These are phyloP conservation scores for Protomyctophum bolini DNA, from an alignment of 2,113 vertebrate species.

Conservation along the genomic window DNA sequence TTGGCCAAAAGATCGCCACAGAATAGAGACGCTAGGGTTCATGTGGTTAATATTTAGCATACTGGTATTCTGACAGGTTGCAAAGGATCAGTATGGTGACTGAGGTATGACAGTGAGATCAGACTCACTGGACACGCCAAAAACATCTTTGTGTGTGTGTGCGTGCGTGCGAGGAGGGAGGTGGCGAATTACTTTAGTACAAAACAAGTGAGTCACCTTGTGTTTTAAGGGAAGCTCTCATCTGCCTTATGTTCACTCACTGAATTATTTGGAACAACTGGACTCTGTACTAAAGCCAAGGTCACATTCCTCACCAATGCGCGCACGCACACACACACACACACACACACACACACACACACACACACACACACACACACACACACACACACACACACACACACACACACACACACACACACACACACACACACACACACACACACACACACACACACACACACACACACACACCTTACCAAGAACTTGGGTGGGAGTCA, in stretches of 20 bases:
- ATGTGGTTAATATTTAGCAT: too few species aligned
- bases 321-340: background rate
- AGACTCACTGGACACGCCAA: conserved; percentile 2
- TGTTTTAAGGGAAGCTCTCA: conserved; percentile 40
- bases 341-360: conserved; percentile 1
- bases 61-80: background rate
- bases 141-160: conserved; percentile 8
- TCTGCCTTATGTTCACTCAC: conserved; percentile 30
- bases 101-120: conserved; percentile 14
- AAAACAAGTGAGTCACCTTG: conserved; percentile 58
- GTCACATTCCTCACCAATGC: conserved; percentile 43
- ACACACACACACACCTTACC: conserved; percentile 12
- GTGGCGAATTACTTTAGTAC: conserved; percentile 15
- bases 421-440: background rate
- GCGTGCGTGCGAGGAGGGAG: background rate
- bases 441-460: background rate
- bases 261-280: conserved; percentile 65
- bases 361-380: background rate
- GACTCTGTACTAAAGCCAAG: conserved; percentile 59
- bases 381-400: background rate
- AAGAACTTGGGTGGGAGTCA: conserved; percentile 10
- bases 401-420: background rate
- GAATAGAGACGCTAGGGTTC: too few species aligned
- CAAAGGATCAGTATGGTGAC: background rate
- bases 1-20: too few species aligned